phyloP scores from a whole-genome alignment of 2,888 invertebrate genomes.

The Chrysodeixis includens region DNA sequence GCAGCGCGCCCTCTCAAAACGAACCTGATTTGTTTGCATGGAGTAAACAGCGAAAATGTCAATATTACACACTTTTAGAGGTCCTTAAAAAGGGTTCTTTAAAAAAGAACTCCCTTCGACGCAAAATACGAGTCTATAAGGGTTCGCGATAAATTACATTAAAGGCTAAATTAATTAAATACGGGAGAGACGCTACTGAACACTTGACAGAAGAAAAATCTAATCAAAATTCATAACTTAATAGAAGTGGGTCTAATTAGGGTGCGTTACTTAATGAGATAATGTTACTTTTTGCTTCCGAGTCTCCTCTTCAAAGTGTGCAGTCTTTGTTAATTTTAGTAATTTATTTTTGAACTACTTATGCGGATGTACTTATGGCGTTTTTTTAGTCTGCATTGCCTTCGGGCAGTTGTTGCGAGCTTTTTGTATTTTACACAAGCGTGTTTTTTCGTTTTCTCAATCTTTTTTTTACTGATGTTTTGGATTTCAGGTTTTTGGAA shows the following conservation, averaged over 20 bases:
- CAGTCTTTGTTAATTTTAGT: slow-evolving; percentile 11
- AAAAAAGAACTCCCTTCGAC: slow-evolving; percentile 35
- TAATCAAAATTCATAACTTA: slow-evolving; percentile 73
- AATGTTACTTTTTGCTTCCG: slow-evolving; percentile 37
- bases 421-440: not conserved
- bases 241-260: slow-evolving; percentile 60
- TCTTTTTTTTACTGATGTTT: not conserved
- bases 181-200: slow-evolving; percentile 68
- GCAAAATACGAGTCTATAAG: slow-evolving; percentile 50
- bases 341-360: not conserved
- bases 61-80: slow-evolving; percentile 48
- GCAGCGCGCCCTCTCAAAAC: slow-evolving; percentile 39
- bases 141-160: slow-evolving; percentile 79
- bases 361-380: not conserved
- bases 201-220: slow-evolving; percentile 63
- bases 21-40: slow-evolving; percentile 48
- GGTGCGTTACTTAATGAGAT: slow-evolving; percentile 49
- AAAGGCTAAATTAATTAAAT: slow-evolving; percentile 82
- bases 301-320: slow-evolving; percentile 9
- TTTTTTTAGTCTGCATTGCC: not conserved
- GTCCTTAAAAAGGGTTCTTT: slow-evolving; percentile 44
- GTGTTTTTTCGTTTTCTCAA: too few species aligned
- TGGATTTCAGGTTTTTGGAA: too few species aligned
- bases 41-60: slow-evolving; percentile 47
- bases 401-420: not conserved